Percentiles rank a stretch among this genome's conserved stretches.
These are phyloP conservation scores for Montipora cactus DNA, from an alignment of 64 coral and sea anemone genomes.

Conservation along the genomic window DNA sequence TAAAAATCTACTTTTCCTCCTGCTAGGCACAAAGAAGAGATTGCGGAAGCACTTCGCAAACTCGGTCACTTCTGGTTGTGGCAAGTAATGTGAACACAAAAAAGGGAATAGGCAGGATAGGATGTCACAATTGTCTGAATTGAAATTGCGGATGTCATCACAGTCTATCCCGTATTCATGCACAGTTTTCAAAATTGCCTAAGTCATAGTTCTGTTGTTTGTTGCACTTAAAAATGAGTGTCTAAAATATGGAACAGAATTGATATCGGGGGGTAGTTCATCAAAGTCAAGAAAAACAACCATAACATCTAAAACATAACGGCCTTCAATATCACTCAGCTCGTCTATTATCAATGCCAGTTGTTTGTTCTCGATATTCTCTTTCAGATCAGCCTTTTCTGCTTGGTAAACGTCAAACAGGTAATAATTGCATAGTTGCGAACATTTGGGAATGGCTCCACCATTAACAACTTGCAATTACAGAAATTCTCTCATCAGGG, in stretches of 20 bases:
- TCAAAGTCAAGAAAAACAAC: conserved; percentile 40
- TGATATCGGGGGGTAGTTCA: conserved; percentile 23
- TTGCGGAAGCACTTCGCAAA: conserved; percentile 41
- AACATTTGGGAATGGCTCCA: conserved; percentile 24
- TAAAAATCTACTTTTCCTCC: conserved; percentile 39
- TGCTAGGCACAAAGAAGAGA: conserved; percentile 40
- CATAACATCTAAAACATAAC: conserved; percentile 31
- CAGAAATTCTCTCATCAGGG: not conserved
- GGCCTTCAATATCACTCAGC: conserved; percentile 40
- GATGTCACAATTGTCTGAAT: conserved; percentile 48
- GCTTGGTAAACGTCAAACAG: conserved; percentile 58
- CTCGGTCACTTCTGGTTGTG: conserved; percentile 8
- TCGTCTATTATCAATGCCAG: conserved; percentile 49
- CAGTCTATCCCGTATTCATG: conserved; percentile 33
- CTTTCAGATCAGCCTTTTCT: conserved; percentile 37
- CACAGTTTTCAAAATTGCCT: conserved; percentile 55
- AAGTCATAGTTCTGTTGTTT: conserved; percentile 53
- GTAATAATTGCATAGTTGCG: conserved; percentile 42
- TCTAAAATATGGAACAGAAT: conserved; percentile 34
- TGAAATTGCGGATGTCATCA: conserved; percentile 38
- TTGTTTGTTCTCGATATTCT: not conserved
- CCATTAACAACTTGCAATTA: not conserved
- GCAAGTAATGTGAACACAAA: conserved; percentile 57
- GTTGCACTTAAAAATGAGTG: conserved; percentile 31
- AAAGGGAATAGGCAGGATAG: conserved; percentile 9